Evolutionary conservation across 2,888 invertebrate genomes (phyloP), one percentile per base, ranked within the genome.

Genomic region (Nycteola revayana): DNA sequence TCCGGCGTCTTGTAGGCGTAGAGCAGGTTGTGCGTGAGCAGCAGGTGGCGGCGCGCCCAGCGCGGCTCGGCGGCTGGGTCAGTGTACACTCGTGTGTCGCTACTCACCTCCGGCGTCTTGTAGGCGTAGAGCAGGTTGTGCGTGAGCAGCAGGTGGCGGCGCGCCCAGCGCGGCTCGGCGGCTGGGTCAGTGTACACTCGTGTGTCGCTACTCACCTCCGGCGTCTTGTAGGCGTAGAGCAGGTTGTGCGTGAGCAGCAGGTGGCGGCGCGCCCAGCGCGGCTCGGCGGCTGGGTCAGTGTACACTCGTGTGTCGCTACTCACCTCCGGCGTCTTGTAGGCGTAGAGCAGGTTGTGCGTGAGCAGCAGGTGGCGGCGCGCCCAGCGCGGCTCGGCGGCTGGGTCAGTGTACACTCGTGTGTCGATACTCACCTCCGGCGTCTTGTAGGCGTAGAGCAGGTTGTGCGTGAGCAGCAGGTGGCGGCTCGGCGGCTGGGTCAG

Each of bases 11-110:
- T 38, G 35, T 32, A 32, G 7, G 66, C 68, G 51, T 61, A 63
- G 8, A 67, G 58, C 47, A 55, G 42, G 44, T 42, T 42, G 51
- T 59, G 54, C 28, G 54, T 50, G 22, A 67, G 59, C 58, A 65
- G 49, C 49, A 66, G 57, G 41, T 60, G 49, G n/a, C 66, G 53
- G 24, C 49, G 47, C 35, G 64, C 60, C 62, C 64, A 64, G 44
- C 57, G 59, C 42, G 35, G 28, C 10, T 26, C 23, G 35, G 30
- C 36, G n/a, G 36, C 22, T 29, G 21, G 21, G 2, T 3, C 21
- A n/a, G 4, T 21, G 21, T 21, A n/a, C 7, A 7, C n/a, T 5
- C 21, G 21, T 7, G 7, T 7, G 7, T 5, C 14, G 3, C 5
- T 5, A 14, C 14, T 14, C 14, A 21, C 21, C 21, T 21, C 21